phyloP scores from a whole-genome alignment of 2,888 invertebrate species.

The Erebia palarica region DNA sequence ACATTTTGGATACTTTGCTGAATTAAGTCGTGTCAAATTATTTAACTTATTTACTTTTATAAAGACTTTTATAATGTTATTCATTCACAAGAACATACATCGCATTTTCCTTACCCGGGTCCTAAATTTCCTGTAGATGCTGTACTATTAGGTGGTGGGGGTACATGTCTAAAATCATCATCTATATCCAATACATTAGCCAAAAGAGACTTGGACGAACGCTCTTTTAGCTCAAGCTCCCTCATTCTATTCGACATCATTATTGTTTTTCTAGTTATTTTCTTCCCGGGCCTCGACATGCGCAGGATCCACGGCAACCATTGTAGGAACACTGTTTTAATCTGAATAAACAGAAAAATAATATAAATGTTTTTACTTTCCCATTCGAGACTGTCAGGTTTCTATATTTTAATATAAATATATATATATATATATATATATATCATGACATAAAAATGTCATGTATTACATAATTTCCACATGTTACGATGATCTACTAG shows the following conservation, averaged over 20 bases:
- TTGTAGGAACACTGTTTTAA: constrained; percentile 96
- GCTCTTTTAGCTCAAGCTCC: constrained; percentile 95
- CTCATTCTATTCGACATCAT: constrained; percentile 95
- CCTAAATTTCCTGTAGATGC: constrained; percentile 85
- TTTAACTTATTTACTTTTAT: too few species aligned
- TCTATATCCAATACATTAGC: constrained; percentile 98
- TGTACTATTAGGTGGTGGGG: constrained; percentile 84
- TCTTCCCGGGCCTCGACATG: constrained; percentile 97
- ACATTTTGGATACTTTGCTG: too few species aligned
- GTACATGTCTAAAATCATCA: constrained; percentile 93
- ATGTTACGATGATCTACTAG: too few species aligned
- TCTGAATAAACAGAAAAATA: constrained; percentile 81
- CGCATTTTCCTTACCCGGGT: constrained; percentile 75
- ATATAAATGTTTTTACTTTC: not conserved
- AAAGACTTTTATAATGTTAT: too few species aligned
- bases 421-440: too few species aligned
- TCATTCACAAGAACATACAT: not conserved
- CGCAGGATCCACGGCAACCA: constrained; percentile 98
- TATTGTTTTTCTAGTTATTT: constrained; percentile 94
- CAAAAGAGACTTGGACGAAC: constrained; percentile 95
- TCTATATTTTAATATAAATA: too few species aligned
- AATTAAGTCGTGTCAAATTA: too few species aligned
- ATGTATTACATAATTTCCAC: too few species aligned
- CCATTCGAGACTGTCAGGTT: too few species aligned
- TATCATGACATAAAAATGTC: too few species aligned